Conservation (phyloP, 2,888 invertebrate species). For the Encarsia formosa region DNA sequence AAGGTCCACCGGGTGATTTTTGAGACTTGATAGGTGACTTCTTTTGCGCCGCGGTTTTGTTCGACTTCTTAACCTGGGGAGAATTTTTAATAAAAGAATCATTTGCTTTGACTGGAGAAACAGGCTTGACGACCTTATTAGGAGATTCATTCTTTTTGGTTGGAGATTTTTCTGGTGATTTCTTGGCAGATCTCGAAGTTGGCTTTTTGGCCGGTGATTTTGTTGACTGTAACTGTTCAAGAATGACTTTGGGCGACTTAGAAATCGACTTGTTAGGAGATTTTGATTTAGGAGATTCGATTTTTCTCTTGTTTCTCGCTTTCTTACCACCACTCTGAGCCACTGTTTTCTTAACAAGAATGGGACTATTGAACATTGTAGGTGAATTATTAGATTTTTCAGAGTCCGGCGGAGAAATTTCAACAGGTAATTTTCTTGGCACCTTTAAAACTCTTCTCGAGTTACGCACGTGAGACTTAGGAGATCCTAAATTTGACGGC, state of each 20-base stretch:
- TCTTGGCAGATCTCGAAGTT: slow-evolving; percentile 4
- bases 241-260: slow-evolving; percentile 36
- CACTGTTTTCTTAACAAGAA: no score
- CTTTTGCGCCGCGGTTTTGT: slow-evolving; percentile 6
- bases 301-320: not conserved
- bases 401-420: slow-evolving; percentile 30
- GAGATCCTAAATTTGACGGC: slow-evolving; percentile 36
- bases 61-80: no score
- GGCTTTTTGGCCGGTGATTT: slow-evolving; percentile 26
- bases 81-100: no score
- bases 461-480: slow-evolving; percentile 33
- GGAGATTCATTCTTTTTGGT: not conserved
- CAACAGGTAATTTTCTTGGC: slow-evolving; percentile 34
- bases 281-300: slow-evolving; percentile 8
- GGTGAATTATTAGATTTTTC: slow-evolving; percentile 26
- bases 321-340: no score
- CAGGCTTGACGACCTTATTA: not conserved
- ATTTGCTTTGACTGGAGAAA: not conserved
- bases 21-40: slow-evolving; percentile 1
- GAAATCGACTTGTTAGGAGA: slow-evolving; percentile 24
- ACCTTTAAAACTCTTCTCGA: slow-evolving; percentile 32
- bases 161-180: not conserved
- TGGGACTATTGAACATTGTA: no score
- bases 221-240: slow-evolving; percentile 17
- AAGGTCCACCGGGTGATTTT: not conserved